These are phyloP conservation scores for Ceratothoa steindachneri DNA, from an alignment of 2,888 invertebrate species.

Conservation along the genomic window DNA sequence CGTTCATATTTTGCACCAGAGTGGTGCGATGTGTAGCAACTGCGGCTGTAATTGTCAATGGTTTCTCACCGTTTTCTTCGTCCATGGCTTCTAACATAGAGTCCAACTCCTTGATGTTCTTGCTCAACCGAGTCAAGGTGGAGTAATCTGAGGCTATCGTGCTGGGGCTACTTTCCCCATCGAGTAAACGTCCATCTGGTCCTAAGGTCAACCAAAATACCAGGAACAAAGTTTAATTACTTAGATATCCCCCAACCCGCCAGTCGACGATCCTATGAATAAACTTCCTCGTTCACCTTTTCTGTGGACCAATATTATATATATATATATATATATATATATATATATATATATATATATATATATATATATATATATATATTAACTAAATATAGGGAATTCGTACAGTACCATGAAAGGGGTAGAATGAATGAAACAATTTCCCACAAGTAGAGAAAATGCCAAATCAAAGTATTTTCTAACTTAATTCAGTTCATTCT, in stretches of 20 bases:
- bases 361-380: constrained; percentile 15
- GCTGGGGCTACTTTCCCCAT: constrained; percentile 1
- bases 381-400: background rate
- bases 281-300: background rate
- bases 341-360: constrained; percentile 13
- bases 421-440: no score
- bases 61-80: background rate
- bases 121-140: constrained; percentile 39
- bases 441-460: no score
- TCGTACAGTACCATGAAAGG: background rate
- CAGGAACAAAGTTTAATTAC: no score
- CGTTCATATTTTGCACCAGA: no score
- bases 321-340: constrained; percentile 12
- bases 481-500: no score
- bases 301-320: background rate
- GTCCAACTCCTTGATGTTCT: constrained; percentile 48
- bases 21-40: background rate
- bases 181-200: background rate
- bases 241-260: no score
- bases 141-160: constrained; percentile 34
- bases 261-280: no score
- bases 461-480: no score
- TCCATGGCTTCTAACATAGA: constrained; percentile 44
- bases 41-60: background rate
- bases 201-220: no score